Evolutionary conservation across 2,113 vertebrate species (phyloP), one percentile per base, ranked within the genome.

Genomic region (Marmota monax): DNA sequence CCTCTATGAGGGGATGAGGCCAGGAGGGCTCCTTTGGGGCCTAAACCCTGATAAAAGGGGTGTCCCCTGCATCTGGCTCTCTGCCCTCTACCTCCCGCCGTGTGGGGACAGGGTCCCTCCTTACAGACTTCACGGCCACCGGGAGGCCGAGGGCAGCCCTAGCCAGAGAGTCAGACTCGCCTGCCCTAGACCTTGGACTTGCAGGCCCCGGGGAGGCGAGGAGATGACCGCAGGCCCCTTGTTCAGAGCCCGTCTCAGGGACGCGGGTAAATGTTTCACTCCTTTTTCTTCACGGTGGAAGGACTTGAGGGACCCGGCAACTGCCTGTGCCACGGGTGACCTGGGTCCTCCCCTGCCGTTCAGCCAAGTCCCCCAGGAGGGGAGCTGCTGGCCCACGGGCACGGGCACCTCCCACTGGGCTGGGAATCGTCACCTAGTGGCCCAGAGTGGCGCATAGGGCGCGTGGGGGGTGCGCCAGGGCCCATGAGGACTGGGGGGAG

Each of bases 401-500:
- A 0, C 9, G 1, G 1, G 20, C 27, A 9, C 4, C 51, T n/a
- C 11, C 1, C 0, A 42, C 25, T 78, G 12, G 5, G 29, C 20
- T 51, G 20, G 17, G 14, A 42, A n/a, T 17, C 3, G n/a, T 39
- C 58, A 37, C 13, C 1, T 9, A 22, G 7, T 8, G 17, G 13
- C 5, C 45, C 14, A 34, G 8, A 90, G 61, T 6, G 8, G 61
- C 2, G 3, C 7, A 5, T 22, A 20, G 56, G 53, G 53, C 53
- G 4, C 5, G 53, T 56, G 53, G 58, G 22, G 22, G 20, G 58
- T 61, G 58, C 20, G 23, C 61, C n/a, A 12, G 4, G 17, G 1
- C 16, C n/a, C 4, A 1, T 1, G 7, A 16, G 39, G 34, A 17
- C 0, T 7, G 0, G 0, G 12, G 23, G 34, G 13, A 58, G 34